Evolutionary conservation across 2,113 vertebrate species (phyloP).

Genomic region (Myotis davidii): DNA sequence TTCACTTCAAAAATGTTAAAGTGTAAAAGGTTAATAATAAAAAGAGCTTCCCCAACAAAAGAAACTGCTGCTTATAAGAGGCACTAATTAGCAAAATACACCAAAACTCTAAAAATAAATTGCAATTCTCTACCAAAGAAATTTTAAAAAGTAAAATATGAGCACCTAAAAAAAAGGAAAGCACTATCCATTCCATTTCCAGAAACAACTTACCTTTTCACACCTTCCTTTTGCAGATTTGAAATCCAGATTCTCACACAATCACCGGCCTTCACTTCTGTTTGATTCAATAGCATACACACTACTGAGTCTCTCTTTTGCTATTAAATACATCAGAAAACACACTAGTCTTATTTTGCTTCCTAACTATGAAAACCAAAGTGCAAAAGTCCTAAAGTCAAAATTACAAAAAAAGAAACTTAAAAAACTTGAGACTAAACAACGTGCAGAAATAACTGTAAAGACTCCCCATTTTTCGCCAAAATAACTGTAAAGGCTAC

Average conservation of each 20-base stretch:
- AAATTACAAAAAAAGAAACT: background rate
- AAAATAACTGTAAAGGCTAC: background rate
- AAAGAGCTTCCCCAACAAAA: background rate
- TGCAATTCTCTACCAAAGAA: conserved; percentile 14
- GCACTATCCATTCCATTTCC: conserved; percentile 22
- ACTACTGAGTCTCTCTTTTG: conserved; percentile 39
- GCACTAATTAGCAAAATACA: background rate
- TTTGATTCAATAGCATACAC: conserved; percentile 80
- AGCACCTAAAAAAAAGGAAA: conserved; percentile 27
- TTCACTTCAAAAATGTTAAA: conserved; percentile 40
- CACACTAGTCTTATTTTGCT: conserved; percentile 58
- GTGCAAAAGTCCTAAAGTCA: background rate
- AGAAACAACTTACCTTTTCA: conserved; percentile 73
- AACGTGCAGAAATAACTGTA: background rate
- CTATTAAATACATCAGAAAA: conserved; percentile 61
- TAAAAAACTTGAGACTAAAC: background rate
- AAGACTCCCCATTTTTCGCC: background rate
- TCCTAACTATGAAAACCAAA: conserved; percentile 62
- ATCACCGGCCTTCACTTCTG: conserved; percentile 78
- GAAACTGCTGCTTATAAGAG: conserved; percentile 3
- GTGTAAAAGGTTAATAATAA: background rate
- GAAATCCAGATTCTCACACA: conserved; percentile 83
- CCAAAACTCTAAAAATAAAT: conserved; percentile 10
- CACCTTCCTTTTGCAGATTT: conserved; percentile 81
- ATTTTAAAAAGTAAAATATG: background rate